A percentile compares a stretch with the other conserved stretches of the same genome.
Conservation (phyloP, 2,113 vertebrate genomes). For the Galemys pyrenaicus region DNA sequence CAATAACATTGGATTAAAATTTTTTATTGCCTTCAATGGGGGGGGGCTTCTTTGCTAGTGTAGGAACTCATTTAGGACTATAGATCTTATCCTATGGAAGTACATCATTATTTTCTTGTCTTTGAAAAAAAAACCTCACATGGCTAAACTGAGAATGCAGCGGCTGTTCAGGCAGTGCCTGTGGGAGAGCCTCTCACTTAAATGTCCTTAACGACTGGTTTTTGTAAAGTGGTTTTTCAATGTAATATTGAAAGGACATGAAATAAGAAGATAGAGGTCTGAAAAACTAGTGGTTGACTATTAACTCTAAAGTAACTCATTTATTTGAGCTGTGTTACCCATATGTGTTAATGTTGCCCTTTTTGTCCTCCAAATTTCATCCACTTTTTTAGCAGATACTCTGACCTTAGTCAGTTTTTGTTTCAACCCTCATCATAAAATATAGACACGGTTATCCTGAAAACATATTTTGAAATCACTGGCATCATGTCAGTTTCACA, state of each 20-base stretch:
- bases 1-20: not conserved
- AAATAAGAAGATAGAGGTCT: not conserved
- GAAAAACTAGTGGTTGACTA: not conserved
- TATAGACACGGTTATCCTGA: not conserved
- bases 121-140: too few species aligned
- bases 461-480: constrained; percentile 37
- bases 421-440: not conserved
- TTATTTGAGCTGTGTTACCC: not conserved
- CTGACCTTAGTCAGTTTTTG: not conserved
- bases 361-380: not conserved
- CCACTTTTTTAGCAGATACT: constrained; percentile 14
- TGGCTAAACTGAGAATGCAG: too few species aligned
- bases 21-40: not conserved
- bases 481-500: constrained; percentile 9
- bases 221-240: not conserved
- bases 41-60: not conserved
- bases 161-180: too few species aligned
- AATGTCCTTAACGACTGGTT: too few species aligned
- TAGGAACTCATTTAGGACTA: too few species aligned
- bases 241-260: not conserved
- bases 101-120: too few species aligned
- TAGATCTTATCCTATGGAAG: too few species aligned
- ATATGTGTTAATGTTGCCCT: not conserved
- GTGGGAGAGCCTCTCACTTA: too few species aligned
- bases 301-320: not conserved